Conservation (phyloP, 2,888 invertebrate species). For the Heterodera filipjevi region DNA sequence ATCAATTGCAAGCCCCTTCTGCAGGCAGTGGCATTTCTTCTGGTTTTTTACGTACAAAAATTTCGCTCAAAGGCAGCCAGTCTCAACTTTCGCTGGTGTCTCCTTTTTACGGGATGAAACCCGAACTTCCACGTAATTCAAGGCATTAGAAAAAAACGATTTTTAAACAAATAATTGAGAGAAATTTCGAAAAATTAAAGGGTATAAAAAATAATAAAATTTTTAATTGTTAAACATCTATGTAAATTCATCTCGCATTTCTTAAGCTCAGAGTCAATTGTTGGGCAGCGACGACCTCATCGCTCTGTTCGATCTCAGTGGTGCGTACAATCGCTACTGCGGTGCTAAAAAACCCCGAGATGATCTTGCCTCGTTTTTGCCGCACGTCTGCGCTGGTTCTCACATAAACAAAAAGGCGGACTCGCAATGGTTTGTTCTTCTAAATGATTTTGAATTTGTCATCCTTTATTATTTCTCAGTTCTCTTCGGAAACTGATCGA, state of each 20-base stretch:
- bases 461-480: constrained; percentile 29
- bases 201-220: no score
- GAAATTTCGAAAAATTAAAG: no score
- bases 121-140: constrained; percentile 38
- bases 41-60: constrained; percentile 43
- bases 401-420: constrained; percentile 39
- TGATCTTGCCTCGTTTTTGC: constrained; percentile 47
- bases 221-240: no score
- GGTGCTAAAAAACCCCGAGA: constrained; percentile 42
- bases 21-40: constrained; percentile 23
- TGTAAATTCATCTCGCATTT: background rate
- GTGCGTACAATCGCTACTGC: constrained; percentile 42
- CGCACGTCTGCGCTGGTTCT: constrained; percentile 45
- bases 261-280: constrained; percentile 38
- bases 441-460: background rate
- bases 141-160: background rate
- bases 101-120: constrained; percentile 49
- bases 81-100: constrained; percentile 41
- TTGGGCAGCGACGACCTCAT: constrained; percentile 47
- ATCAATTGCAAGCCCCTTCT: background rate
- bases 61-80: constrained; percentile 43
- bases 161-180: no score
- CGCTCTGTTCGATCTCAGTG: constrained; percentile 39
- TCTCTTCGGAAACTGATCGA: constrained; percentile 42
- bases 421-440: constrained; percentile 34